Evolutionary conservation across 2,797 vertebrate species (phyloP), one percentile per base, ranked within the genome.

Genomic region (Onychomys leucogaster): DNA sequence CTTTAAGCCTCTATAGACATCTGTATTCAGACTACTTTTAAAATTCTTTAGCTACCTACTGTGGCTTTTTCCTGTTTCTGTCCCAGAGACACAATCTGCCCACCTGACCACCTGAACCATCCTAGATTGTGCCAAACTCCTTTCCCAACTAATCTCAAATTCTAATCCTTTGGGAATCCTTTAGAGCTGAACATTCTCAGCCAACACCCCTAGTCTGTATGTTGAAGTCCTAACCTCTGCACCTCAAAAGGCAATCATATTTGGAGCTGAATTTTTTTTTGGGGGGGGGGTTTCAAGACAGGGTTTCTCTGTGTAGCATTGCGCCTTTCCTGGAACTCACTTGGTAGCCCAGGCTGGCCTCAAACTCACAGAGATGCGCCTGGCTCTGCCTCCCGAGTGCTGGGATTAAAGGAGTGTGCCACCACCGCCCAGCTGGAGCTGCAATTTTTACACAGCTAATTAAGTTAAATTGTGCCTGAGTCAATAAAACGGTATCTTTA

Each of bases 1-100:
- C 17, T 69, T 52, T 16, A 71, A 59, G 59, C 14, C 25, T 89
- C 73, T 89, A 46, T 37, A 71, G 82, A 83, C 83, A 69, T 63
- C 34, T 84, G 52, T 46, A 90, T 88, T 94, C 82, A 85, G 94
- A 73, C n/a, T 59, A 81, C 69, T 82, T 91, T 81, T 67, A 21
- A 67, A 89, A 52, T n/a, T 41, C 78, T 59, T 93, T 88, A 34
- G 8, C 32, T 88, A 37, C 32, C 19, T 27, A 65, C 37, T 21
- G 46, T 52, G 65, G 12, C 9, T 10, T 77, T 43, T 63, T 49
- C 73, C 89, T 93, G 77, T 57, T 92, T 81, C n/a, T 29, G 11
- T 77, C 37, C 83, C 69, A 65, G 27, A 77, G 71, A 93, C 29
- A 94, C 4, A 41, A 65, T 32, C 34, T 25, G 2, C 10, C 41